Base-by-base conservation (phyloP, 1,140 invertebrate genomes). In the Hylaeus volcanicus region DNA sequence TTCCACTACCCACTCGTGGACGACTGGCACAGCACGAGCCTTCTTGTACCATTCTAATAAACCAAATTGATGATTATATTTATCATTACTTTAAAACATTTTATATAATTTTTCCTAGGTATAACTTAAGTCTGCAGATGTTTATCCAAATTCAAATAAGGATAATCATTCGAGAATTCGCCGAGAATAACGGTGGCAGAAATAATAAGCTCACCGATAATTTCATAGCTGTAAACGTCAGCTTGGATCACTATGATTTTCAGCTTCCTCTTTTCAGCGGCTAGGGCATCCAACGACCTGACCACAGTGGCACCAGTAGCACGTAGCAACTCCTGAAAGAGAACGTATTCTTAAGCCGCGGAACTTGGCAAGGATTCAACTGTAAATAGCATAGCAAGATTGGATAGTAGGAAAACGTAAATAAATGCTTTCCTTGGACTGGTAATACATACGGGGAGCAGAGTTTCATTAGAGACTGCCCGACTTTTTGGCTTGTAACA, bases 1-100 rank as follows among this genome's bases (percentile, higher is more conserved):
- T 43, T 92, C 88, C 0, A 91, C 81, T 3, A 91, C 56, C 92
- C 92, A 92, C 26, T 90, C 88, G 56, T 86, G 72, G 26, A 51
- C 53, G 26, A 91, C 66, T 1, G 86, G 68, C 37, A 90, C 69
- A 0, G 89, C 90, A 12, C 56, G 65, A 1, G 72, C 39, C 63
- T 78, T 79, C 9, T 14, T 68, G n/a, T 73, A 78, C 89, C 89
- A 89, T 53, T 69, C 63, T 81, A 81, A 82, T 88, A 55, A 0
- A 73, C 26, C 26, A 26, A 26, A 26, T 26, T 26, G 26, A 26
- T 26, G 26, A 26, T 26, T 26, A 26, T 26, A 26, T 26, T 26
- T 26, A 26, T 26, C 26, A 26, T 26, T 26, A 0, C 26, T 26
- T 26, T 26, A 26, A 26, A 26, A 26, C 26, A 26, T 26, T 26